Conservation (phyloP, 1,140 invertebrate genomes). For the Caligus rogercresseyi region DNA sequence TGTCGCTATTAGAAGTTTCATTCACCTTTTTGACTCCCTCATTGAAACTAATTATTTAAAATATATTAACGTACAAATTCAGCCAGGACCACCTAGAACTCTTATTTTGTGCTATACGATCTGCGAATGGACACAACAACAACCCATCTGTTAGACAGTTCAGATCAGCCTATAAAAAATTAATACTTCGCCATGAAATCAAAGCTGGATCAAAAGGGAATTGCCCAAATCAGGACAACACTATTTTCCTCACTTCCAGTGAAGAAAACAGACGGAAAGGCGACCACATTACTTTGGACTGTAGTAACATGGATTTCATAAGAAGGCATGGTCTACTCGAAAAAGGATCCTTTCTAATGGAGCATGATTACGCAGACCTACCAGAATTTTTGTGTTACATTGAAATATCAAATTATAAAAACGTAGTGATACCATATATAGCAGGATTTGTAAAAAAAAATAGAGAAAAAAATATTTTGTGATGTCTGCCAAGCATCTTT, state of each 20-base stretch:
- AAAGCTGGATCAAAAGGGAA: neutral
- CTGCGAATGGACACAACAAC: slow-evolving; percentile 28
- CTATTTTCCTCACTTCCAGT: neutral
- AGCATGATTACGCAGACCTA: neutral
- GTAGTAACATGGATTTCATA: neutral
- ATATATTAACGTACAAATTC: slow-evolving; percentile 27
- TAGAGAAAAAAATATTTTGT: neutral
- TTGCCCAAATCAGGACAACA: neutral
- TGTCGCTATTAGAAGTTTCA: slow-evolving; percentile 1
- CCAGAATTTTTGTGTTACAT: neutral
- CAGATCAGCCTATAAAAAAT: slow-evolving; percentile 22
- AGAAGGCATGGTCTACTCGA: neutral
- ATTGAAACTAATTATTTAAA: slow-evolving; percentile 4
- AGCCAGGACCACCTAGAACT: slow-evolving; percentile 30
- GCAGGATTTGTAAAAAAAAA: neutral
- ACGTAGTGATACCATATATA: neutral
- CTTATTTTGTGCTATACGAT: slow-evolving; percentile 29
- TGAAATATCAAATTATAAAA: neutral
- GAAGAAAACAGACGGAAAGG: neutral
- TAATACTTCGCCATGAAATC: slow-evolving; percentile 4
- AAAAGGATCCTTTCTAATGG: neutral
- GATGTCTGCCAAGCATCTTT: neutral
- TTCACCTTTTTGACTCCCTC: slow-evolving; percentile 6
- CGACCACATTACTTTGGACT: neutral
- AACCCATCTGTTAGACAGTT: slow-evolving; percentile 29